Conservation (phyloP, 1,140 invertebrate genomes). For the Drosophila nigrodunni region DNA sequence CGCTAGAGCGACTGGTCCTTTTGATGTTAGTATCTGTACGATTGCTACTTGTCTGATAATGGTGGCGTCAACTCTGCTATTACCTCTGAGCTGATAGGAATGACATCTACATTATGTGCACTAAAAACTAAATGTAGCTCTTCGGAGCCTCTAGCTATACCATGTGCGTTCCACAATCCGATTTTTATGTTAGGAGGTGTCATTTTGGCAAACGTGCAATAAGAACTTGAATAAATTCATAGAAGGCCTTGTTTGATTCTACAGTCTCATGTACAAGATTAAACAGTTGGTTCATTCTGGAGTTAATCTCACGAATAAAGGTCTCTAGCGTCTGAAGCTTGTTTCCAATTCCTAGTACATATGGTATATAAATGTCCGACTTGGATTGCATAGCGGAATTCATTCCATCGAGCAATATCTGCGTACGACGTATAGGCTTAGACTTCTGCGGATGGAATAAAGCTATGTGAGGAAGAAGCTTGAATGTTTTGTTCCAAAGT, state of each 20-base stretch:
- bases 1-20: too few species aligned
- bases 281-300: conserved; percentile 31
- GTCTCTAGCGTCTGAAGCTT: too few species aligned
- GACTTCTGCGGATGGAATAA: not conserved
- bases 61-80: not conserved
- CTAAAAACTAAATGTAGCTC: conserved; percentile 18
- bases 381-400: too few species aligned
- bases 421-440: not conserved
- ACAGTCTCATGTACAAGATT: conserved; percentile 31
- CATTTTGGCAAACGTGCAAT: not conserved
- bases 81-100: too few species aligned
- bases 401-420: not conserved
- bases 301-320: too few species aligned
- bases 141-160: conserved; percentile 2
- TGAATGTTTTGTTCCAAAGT: not conserved
- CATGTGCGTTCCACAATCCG: conserved; percentile 32
- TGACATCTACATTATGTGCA: conserved; percentile 20
- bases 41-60: too few species aligned
- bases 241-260: too few species aligned
- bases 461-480: not conserved
- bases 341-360: too few species aligned
- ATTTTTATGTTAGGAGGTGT: not conserved
- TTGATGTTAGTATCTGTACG: too few species aligned
- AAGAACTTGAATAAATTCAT: conserved; percentile 20
- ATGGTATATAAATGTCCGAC: too few species aligned